phyloP scores from a whole-genome alignment of 1,140 invertebrate species.

The Psix sp. region DNA sequence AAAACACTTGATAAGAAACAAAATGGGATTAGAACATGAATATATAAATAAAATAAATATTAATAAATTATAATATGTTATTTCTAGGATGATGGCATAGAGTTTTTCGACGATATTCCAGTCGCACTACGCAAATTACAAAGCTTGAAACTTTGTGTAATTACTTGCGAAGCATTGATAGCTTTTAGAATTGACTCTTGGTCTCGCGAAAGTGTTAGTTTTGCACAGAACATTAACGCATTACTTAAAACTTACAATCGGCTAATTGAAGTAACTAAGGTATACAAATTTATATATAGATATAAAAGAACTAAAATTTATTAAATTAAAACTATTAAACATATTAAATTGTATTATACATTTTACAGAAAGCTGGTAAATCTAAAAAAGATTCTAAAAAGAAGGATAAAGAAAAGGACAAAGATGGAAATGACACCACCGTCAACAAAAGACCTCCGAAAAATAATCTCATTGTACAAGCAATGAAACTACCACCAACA shows the following conservation, averaged over 20 bases:
- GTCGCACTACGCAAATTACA: constrained; percentile 75
- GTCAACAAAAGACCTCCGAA: constrained; percentile 48
- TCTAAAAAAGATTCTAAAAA: constrained; percentile 73
- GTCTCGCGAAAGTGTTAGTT: constrained; percentile 63
- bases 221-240: constrained; percentile 68
- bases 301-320: constrained; percentile 3
- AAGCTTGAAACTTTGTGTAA: constrained; percentile 74
- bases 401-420: constrained; percentile 69
- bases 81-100: constrained; percentile 74
- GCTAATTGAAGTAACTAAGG: constrained; percentile 77
- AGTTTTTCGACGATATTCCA: constrained; percentile 73
- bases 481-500: constrained; percentile 71
- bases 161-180: constrained; percentile 76
- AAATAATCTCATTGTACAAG: constrained; percentile 46
- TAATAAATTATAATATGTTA: too few relatives aligned
- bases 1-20: constrained; percentile 30
- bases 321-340: constrained; percentile 5
- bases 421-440: constrained; percentile 65
- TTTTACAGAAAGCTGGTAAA: constrained; percentile 67
- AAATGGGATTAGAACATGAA: constrained; percentile 24
- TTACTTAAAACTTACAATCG: constrained; percentile 74
- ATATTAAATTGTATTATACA: constrained; percentile 6
- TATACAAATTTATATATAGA: constrained; percentile 51
- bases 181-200: constrained; percentile 76
- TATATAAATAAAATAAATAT: constrained; percentile 10